Evolutionary conservation across 2,113 vertebrate genomes (phyloP), one percentile per base, ranked within the genome.

Genomic region (Athene noctua): DNA sequence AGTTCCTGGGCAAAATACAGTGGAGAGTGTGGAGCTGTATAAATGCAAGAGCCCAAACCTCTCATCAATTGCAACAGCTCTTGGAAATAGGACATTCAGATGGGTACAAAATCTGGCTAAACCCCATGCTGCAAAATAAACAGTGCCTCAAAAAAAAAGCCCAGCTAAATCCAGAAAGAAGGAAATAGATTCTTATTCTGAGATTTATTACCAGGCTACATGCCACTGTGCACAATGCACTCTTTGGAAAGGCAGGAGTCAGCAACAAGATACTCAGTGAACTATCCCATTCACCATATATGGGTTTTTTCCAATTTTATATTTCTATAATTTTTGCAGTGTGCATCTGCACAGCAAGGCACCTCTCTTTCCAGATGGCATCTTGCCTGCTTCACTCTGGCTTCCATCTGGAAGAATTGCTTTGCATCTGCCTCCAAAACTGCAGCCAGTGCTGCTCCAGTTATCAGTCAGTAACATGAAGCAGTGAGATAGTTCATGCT

Each of bases 401-500:
- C 91, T 97, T 94, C 96, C 93, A 97, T 96, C 93, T 96, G 96
- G 93, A 94, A 87, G 74, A 77, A 94, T 23, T 73, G 75, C 58
- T 90, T 74, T 94, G 85, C 95, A 96, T 95, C 96, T 97, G 97
- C 77, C 63, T 95, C 85, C 71, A 80, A 57, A 88, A 89, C 47
- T 34, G 46, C 61, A 96, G 89, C 91, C 91, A 96, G 92, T 68
- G 81, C 83, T 88, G 68, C 82, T 95, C 68, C 79, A 77, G 30
- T 97, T 97, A 91, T 96, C 66, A 91, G 62, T 40, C 66, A 78
- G 77, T 7, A 77, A 57, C 77, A 85, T 11, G 62, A 90, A 65
- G 59, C 25, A 40, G 54, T 34, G 65, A 84, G 57, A 70, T 4
- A 34, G 54, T 63, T 89, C 63, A 25, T 77, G 68, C 68, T 72